These are phyloP conservation scores for Eubasilissa splendida DNA, from an alignment of 2,888 invertebrate species.

Conservation along the genomic window DNA sequence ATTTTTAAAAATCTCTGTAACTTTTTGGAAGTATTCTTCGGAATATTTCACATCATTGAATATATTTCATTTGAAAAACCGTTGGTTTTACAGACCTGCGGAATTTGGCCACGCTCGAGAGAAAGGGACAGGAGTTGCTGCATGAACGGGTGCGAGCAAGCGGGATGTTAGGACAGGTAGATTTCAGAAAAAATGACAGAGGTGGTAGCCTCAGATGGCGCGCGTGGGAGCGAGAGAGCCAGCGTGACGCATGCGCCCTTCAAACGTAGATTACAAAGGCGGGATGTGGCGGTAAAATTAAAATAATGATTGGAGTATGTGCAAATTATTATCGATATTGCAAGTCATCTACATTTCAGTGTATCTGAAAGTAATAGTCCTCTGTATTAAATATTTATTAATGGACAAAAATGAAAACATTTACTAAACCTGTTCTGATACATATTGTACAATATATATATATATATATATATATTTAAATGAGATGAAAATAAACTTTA, in stretches of 20 bases:
- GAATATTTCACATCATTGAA: no score
- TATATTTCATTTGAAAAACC: not conserved
- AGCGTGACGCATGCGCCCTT: constrained; percentile 43
- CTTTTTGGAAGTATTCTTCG: no score
- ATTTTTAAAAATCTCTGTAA: no score
- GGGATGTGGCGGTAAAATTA: not conserved
- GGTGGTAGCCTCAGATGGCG: not conserved
- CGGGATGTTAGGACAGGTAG: constrained; percentile 28
- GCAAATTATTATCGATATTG: no score
- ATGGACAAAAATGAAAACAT: no score
- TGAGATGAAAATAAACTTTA: no score
- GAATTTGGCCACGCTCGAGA: not conserved
- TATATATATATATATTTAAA: no score
- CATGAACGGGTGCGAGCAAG: constrained; percentile 12
- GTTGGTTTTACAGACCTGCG: not conserved
- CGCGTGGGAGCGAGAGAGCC: constrained; percentile 41
- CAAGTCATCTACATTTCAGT: no score
- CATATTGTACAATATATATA: no score
- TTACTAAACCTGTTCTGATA: no score
- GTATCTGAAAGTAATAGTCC: not conserved
- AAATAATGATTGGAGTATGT: not conserved
- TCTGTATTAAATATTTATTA: not conserved
- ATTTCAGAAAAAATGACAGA: constrained; percentile 23
- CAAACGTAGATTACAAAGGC: constrained; percentile 4
- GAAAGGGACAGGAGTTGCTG: constrained; percentile 19